Evolutionary conservation across 2,888 invertebrate genomes (phyloP).

Genomic region (Epirrita christyi): DNA sequence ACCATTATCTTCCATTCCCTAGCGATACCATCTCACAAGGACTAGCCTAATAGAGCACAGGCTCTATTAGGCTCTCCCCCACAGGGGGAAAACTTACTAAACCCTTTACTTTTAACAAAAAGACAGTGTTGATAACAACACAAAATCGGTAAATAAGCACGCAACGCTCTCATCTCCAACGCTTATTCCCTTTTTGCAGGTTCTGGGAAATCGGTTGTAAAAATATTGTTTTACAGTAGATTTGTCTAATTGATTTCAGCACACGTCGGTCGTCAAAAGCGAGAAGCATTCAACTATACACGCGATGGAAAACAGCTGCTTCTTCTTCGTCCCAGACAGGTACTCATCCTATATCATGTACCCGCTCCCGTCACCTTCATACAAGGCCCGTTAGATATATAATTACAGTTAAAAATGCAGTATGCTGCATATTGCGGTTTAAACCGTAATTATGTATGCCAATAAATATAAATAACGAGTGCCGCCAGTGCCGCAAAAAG

Average conservation of each 20-base stretch:
- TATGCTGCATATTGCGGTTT: background rate
- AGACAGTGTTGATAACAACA: too few species aligned
- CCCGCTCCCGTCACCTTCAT: conserved; percentile 12
- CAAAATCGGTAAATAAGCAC: too few species aligned
- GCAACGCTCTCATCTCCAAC: too few species aligned
- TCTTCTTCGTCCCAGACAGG: conserved; percentile 62
- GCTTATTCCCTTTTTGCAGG: too few species aligned
- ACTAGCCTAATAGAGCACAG: background rate
- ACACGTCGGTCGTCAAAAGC: conserved; percentile 57
- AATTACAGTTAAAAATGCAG: conserved; percentile 3
- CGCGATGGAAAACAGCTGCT: conserved; percentile 68
- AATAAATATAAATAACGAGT: conserved; percentile 10
- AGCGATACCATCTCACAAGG: background rate
- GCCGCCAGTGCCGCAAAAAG: conserved; percentile 14
- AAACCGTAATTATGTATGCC: background rate
- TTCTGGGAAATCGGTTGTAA: too few species aligned
- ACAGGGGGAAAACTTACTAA: too few species aligned
- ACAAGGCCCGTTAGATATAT: conserved; percentile 10
- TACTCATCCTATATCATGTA: conserved; percentile 39
- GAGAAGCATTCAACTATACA: conserved; percentile 62
- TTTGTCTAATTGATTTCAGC: conserved; percentile 52
- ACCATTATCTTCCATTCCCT: background rate
- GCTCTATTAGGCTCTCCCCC: too few species aligned
- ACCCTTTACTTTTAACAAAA: too few species aligned
- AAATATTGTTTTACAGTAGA: background rate